A percentile compares a stretch with the other conserved stretches of the same genome.
phyloP scores from a whole-genome alignment of 2,113 vertebrate genomes.

The Chionomys nivalis region DNA sequence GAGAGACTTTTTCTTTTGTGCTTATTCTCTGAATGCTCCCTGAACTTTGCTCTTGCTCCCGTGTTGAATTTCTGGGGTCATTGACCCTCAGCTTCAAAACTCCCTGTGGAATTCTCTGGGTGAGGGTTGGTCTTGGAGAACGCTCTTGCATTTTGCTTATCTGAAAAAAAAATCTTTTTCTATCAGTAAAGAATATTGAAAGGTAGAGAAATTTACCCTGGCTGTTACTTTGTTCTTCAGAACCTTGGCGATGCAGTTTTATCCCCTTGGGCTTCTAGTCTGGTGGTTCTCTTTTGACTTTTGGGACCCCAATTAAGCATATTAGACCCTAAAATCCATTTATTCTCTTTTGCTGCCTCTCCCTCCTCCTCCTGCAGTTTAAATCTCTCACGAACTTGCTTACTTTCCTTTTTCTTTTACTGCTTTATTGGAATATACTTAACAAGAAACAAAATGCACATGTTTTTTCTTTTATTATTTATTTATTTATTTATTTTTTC shows the following conservation, averaged over 20 bases:
- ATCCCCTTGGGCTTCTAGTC: neutral
- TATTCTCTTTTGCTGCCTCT: neutral
- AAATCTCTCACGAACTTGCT: neutral
- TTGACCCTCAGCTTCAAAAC: neutral
- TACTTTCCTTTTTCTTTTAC: neutral
- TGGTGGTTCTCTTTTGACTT: neutral
- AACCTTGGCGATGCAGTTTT: neutral
- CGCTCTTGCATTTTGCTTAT: neutral
- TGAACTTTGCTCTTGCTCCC: neutral
- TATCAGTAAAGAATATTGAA: neutral
- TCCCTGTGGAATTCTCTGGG: neutral
- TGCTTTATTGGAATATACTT: neutral
- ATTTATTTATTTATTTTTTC: neutral
- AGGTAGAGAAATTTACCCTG: neutral
- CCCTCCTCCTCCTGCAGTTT: neutral
- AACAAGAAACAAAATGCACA: neutral
- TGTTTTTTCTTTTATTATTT: neutral
- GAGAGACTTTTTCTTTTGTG: neutral
- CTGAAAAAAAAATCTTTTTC: neutral
- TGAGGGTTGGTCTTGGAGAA: neutral
- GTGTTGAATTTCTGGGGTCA: neutral
- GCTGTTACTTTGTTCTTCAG: neutral
- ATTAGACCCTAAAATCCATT: neutral
- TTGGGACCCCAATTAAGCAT: neutral
- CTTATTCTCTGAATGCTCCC: neutral